These are phyloP conservation scores for Elaphurus davidianus DNA, from an alignment of 2,113 vertebrate species.

Conservation along the genomic window DNA sequence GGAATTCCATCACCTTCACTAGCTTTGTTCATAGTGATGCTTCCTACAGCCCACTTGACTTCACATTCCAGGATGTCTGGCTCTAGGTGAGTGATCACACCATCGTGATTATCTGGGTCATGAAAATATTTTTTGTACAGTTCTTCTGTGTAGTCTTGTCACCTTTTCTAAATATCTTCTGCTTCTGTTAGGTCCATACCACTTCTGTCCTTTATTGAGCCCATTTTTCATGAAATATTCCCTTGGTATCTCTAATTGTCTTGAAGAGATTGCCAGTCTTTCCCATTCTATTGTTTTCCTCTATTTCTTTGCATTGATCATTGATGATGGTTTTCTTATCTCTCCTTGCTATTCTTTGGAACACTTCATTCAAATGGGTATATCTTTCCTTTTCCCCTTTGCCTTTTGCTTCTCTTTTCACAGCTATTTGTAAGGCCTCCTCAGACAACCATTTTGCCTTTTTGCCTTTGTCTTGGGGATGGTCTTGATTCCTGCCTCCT, in stretches of 20 bases:
- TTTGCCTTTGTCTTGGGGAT: neutral
- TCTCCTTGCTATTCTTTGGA: neutral
- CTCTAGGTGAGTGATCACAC: neutral
- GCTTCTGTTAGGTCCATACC: neutral
- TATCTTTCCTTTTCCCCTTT: neutral
- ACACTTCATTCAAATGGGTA: neutral
- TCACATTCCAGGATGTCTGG: neutral
- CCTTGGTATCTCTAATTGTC: neutral
- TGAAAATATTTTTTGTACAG: neutral
- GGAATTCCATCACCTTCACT: neutral
- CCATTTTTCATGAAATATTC: neutral
- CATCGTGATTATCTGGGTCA: neutral
- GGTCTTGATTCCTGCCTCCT: neutral
- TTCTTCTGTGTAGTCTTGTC: neutral
- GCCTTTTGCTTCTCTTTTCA: neutral
- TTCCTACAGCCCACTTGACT: neutral
- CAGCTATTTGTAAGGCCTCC: neutral
- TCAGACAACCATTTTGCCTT: neutral
- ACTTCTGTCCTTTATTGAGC: neutral
- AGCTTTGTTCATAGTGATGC: neutral
- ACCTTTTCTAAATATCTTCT: neutral
- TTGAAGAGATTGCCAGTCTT: neutral
- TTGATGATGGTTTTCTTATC: neutral
- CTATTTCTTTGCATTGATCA: neutral
- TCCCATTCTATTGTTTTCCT: neutral